Base-by-base conservation (phyloP, 2,888 invertebrate species). In the Acrobasis suavella region DNA sequence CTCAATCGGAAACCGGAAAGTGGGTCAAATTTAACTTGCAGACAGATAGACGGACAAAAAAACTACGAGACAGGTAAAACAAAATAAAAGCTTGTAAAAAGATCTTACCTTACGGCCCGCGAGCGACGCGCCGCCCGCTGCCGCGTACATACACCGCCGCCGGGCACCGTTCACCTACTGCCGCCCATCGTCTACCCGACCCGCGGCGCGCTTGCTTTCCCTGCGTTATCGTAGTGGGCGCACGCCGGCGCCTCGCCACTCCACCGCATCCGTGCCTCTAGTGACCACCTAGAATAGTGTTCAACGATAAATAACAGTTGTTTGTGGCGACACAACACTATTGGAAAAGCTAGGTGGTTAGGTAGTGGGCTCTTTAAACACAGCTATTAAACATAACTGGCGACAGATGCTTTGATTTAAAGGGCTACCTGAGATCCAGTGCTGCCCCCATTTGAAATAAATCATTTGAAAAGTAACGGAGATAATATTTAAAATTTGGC, bases 51-150 rank as follows among this genome's bases (percentile, higher is more conserved):
- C n/a, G n/a, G n/a, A n/a, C n/a, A n/a, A n/a, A n/a, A n/a, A n/a
- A n/a, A n/a, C n/a, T n/a, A n/a, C n/a, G n/a, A n/a, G n/a, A n/a
- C n/a, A n/a, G n/a, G n/a, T n/a, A n/a, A n/a, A n/a, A n/a, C n/a
- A n/a, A n/a, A n/a, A n/a, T n/a, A n/a, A n/a, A n/a, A n/a, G n/a
- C n/a, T n/a, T n/a, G 42, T 38, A 38, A 22, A 17, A 22, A 22
- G 14, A 42, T n/a, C 14, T 75, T 72, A 96, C 96, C 92, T 96
- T 96, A 82, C 96, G 95, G 92, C 96, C 96, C 86, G 97, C 96
- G 90, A 97, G 94, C 82, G 96, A 96, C 82, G 96, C 96, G 87
- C 96, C 97, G 86, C 97, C 97, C 85, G 97, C 97, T 85, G 97
- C 97, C 83, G 97, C 97, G 94, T 97, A 97, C 97, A 97, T 97